Percentiles rank a stretch among this genome's conserved stretches.
Evolutionary conservation across 2,888 invertebrate species (phyloP).

Genomic region (Coenonympha arcania): DNA sequence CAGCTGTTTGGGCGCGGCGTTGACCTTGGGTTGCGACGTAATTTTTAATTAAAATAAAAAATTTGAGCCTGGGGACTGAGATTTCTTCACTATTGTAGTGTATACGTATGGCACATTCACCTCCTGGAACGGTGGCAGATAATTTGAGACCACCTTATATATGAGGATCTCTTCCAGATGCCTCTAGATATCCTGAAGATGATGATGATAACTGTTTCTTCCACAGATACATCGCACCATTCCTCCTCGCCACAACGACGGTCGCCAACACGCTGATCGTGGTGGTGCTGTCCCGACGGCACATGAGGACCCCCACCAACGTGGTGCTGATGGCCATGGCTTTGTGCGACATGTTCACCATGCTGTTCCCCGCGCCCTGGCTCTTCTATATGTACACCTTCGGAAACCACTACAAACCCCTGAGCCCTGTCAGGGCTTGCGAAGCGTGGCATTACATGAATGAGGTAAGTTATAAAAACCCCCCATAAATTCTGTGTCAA

Average conservation of each 20-base stretch:
- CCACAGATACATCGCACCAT: conserved; percentile 80
- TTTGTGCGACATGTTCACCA: conserved; percentile 93
- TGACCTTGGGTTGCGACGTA: no score
- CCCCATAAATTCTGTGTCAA: no score
- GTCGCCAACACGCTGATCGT: conserved; percentile 93
- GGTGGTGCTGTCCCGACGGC: conserved; percentile 88
- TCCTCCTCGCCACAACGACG: conserved; percentile 89
- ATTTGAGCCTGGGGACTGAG: no score
- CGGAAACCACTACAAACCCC: conserved; percentile 87
- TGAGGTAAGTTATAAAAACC: no score
- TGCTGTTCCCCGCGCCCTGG: conserved; percentile 92
- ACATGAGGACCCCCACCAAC: conserved; percentile 94
- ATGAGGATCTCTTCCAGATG: no score
- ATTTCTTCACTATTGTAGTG: no score
- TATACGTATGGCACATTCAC: no score
- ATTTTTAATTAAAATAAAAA: no score
- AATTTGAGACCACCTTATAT: no score
- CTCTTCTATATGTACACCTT: conserved; percentile 94
- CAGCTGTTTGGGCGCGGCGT: no score
- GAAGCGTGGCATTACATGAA: conserved; percentile 86
- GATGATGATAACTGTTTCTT: background rate
- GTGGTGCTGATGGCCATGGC: conserved; percentile 97
- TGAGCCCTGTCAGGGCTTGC: conserved; percentile 83
- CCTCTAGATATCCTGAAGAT: no score
- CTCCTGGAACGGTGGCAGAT: no score